Base-by-base conservation (phyloP, 2,888 invertebrate species). In the Synanthedon vespiformis region DNA sequence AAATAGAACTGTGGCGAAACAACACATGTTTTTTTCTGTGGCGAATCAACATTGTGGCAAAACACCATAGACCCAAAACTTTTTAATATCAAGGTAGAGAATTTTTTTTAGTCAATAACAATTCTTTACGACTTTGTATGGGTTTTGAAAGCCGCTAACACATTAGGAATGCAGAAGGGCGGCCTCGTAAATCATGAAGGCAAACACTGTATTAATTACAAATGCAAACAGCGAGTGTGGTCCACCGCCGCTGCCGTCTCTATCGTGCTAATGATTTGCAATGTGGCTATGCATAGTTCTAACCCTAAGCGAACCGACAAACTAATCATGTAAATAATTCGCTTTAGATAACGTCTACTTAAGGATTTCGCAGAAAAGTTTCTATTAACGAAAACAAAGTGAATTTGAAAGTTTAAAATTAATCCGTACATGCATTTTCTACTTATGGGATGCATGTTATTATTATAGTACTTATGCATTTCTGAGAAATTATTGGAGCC, bases 131-230 rank as follows among this genome's bases (percentile, higher is more conserved):
- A 44, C 13, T 44, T 44, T 14, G 44, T 44, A 8, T 34, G 10
- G 10, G 14, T 44, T 77, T 80, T 77, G 68, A 74, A 75, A 80
- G 77, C 82, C 81, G 84, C 86, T 84, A 86, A 84, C 82, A 83
- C 84, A 84, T 84, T 83, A 83, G 77, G 68, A 79, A 74, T 75
- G 72, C 71, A 77, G 68, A 22, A 76, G 71, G 74, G 75, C 71
- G 76, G 67, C 80, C 79, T 80, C 85, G 83, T 87, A 87, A 86
- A 86, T 87, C 85, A 87, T 78, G 73, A 77, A 78, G 71, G 77
- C 84, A 86, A 86, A 86, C 85, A 85, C 77, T 86, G 83, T 85
- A 86, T 87, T 86, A 85, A 87, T 87, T 87, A 86, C 83, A 77
- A 84, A 87, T 87, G 84, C 85, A 84, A 86, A 87, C 86, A 85